Conservation (phyloP, 1,140 invertebrate genomes). For the Prorops nasuta region DNA sequence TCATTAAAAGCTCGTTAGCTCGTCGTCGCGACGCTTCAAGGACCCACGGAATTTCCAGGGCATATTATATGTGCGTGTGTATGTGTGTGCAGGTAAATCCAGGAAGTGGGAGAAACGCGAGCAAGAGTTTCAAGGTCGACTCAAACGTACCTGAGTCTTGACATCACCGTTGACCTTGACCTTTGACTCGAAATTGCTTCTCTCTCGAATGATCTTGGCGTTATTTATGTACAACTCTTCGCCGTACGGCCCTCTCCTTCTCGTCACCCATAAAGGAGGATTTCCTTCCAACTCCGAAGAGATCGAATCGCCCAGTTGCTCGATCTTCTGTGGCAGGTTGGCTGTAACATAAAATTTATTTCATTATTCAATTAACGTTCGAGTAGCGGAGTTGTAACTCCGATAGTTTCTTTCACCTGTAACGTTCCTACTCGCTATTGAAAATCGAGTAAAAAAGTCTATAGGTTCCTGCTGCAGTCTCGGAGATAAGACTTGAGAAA, state of each 20-base stretch:
- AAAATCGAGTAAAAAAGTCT: too few species aligned
- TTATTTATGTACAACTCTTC: constrained; percentile 78
- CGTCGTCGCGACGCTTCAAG: constrained; percentile 14
- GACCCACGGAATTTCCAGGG: too few species aligned
- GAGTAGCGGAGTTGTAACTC: too few species aligned
- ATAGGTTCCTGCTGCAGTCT: too few species aligned
- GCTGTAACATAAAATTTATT: constrained; percentile 61
- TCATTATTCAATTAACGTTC: too few species aligned
- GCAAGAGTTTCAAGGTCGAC: too few species aligned
- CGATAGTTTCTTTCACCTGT: too few species aligned
- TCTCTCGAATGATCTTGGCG: constrained; percentile 68
- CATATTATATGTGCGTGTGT: too few species aligned
- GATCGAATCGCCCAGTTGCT: constrained; percentile 65
- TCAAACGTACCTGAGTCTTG: constrained; percentile 70
- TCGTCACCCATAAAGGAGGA: constrained; percentile 77
- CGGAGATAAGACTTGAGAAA: too few species aligned
- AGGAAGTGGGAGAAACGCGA: too few species aligned
- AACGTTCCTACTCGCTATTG: too few species aligned
- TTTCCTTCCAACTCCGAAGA: constrained; percentile 76
- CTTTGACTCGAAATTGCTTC: constrained; percentile 65
- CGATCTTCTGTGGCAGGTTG: constrained; percentile 67
- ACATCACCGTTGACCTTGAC: constrained; percentile 48
- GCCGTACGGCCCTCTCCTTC: constrained; percentile 55
- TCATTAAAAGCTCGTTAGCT: constrained; percentile 42
- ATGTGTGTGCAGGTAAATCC: too few species aligned